phyloP scores from a whole-genome alignment of 1,140 invertebrate genomes.

The Drosophila kepulauana region DNA sequence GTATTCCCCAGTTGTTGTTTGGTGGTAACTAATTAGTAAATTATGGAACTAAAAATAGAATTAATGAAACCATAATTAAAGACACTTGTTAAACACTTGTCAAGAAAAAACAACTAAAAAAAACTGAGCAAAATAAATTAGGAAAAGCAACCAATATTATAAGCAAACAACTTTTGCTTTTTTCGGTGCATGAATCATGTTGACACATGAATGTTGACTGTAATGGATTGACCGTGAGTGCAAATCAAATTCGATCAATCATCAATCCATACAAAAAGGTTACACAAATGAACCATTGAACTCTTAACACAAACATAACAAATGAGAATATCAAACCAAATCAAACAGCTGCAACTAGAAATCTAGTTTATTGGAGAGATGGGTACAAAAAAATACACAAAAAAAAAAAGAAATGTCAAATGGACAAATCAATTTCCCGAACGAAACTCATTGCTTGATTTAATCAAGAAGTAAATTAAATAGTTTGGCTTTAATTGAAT shows the following conservation, averaged over 20 bases:
- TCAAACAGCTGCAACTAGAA: constrained; percentile 47
- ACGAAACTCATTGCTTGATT: constrained; percentile 35
- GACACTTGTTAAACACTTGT: too few relatives aligned
- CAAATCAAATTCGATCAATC: constrained; percentile 45
- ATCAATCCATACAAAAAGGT: constrained; percentile 30
- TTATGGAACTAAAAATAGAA: too few relatives aligned
- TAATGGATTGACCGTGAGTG: constrained; percentile 24
- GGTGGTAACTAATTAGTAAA: too few relatives aligned
- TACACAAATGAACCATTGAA: constrained; percentile 23
- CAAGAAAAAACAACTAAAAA: too few relatives aligned
- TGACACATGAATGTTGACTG: not conserved
- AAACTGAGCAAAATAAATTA: not conserved
- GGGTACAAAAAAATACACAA: not conserved
- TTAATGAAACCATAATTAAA: too few relatives aligned
- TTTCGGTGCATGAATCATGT: not conserved
- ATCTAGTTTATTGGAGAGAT: not conserved
- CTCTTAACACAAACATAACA: not conserved
- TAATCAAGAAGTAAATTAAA: constrained; percentile 52
- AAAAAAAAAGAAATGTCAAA: constrained; percentile 29
- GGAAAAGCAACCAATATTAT: not conserved
- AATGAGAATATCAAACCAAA: constrained; percentile 16
- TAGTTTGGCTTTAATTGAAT: constrained; percentile 51
- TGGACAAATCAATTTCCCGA: constrained; percentile 51
- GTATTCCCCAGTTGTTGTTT: too few relatives aligned
- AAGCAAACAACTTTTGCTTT: not conserved